These are phyloP conservation scores for Eonycteris spelaea DNA, from an alignment of 2,113 vertebrate genomes.

Conservation along the genomic window DNA sequence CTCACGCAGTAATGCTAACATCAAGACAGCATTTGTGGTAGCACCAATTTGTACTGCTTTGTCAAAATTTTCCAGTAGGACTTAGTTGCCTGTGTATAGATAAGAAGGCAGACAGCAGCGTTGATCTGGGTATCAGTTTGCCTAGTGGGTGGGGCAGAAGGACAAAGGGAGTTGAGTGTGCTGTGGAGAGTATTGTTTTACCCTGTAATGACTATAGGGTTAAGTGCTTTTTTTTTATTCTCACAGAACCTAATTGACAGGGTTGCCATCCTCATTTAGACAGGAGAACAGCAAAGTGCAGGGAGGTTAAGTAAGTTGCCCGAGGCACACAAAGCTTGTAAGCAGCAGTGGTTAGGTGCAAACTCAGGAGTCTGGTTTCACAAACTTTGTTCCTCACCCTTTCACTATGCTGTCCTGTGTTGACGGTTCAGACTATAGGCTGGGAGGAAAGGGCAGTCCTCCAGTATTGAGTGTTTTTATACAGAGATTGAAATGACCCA, in stretches of 20 bases:
- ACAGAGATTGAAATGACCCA: background rate
- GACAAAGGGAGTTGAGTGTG: background rate
- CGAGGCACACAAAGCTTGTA: background rate
- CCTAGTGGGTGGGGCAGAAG: background rate
- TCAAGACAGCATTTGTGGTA: background rate
- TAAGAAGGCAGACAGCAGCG: background rate
- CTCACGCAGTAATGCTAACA: background rate
- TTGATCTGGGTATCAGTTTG: background rate
- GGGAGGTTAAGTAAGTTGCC: background rate
- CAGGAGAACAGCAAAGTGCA: background rate
- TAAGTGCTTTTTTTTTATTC: background rate
- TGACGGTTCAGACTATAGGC: background rate
- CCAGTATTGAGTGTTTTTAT: background rate
- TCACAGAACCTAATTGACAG: background rate
- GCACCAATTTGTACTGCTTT: accelerated
- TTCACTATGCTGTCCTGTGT: background rate
- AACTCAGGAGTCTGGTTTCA: background rate
- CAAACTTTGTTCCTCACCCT: background rate
- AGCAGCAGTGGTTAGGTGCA: background rate
- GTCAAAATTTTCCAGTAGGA: background rate
- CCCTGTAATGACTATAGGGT: background rate
- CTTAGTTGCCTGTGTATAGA: background rate
- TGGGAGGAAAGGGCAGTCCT: background rate
- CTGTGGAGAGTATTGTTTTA: background rate
- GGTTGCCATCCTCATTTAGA: background rate